These are phyloP conservation scores for Sminthurides bifidus DNA, from an alignment of 1,140 invertebrate species.

Conservation along the genomic window DNA sequence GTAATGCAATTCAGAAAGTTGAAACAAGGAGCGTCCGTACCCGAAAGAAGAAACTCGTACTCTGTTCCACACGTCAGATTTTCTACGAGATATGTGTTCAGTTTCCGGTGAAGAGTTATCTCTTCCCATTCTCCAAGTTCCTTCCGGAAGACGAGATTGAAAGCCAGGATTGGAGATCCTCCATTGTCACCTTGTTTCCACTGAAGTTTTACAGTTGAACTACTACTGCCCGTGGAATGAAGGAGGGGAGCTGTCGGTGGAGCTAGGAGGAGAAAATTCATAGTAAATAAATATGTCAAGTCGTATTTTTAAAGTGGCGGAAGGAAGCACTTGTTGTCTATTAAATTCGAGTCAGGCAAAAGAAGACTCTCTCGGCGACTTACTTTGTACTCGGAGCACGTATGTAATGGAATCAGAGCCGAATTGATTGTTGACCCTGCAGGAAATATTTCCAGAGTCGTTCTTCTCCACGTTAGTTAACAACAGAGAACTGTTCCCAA, in stretches of 20 bases:
- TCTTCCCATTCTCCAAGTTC: constrained; percentile 48
- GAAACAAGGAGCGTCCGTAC: too few relatives aligned
- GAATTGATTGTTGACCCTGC: constrained; percentile 57
- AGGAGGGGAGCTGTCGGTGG: constrained; percentile 41
- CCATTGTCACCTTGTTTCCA: constrained; percentile 45
- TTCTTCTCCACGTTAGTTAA: constrained; percentile 61
- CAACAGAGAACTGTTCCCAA: constrained; percentile 48
- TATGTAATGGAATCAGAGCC: constrained; percentile 53
- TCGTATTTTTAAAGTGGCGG: neutral
- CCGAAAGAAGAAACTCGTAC: constrained; percentile 44
- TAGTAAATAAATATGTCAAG: neutral
- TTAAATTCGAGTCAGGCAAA: neutral
- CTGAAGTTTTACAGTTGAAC: constrained; percentile 40
- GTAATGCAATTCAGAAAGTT: too few relatives aligned
- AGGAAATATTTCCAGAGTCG: constrained; percentile 63
- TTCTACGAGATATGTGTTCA: constrained; percentile 42
- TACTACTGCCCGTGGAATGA: constrained; percentile 40
- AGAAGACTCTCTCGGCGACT: too few relatives aligned
- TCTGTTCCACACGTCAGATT: constrained; percentile 47
- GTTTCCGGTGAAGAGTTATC: constrained; percentile 38
- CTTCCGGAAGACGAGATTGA: constrained; percentile 37
- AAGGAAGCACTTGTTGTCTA: neutral
- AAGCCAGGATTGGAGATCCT: constrained; percentile 36
- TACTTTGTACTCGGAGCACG: constrained; percentile 51
- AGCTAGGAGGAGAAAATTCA: constrained; percentile 33